A percentile compares a stretch with the other conserved stretches of the same genome.
Evolutionary conservation across 2,113 vertebrate species (phyloP).

Genomic region (Bettongia penicillata): DNA sequence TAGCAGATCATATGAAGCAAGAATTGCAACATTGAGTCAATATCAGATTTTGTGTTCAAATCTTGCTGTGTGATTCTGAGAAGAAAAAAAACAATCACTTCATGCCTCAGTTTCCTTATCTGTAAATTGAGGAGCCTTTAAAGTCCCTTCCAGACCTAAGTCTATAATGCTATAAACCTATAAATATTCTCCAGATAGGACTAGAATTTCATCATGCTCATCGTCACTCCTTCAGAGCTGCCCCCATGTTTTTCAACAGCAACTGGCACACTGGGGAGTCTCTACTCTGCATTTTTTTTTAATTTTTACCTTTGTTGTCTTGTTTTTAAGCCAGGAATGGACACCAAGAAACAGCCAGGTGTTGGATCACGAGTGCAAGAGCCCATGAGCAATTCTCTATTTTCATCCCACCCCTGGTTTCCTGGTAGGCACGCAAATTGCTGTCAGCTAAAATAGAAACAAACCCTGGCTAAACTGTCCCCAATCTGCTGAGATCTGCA

Average conservation of each 20-base stretch:
- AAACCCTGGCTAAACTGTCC: slow-evolving; percentile 47
- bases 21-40: background rate
- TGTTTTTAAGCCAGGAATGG: slow-evolving; percentile 33
- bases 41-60: background rate
- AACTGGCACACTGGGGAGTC: background rate
- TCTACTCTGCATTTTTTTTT: background rate
- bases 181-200: background rate
- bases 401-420: slow-evolving; percentile 74
- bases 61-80: background rate
- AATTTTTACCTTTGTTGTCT: background rate
- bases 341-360: background rate
- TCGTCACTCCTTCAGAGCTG: background rate
- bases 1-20: background rate
- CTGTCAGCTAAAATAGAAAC: slow-evolving; percentile 72
- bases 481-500: slow-evolving; percentile 54
- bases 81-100: background rate
- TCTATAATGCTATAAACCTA: background rate
- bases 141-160: background rate
- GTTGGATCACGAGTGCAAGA: background rate
- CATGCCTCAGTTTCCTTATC: background rate
- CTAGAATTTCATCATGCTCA: background rate
- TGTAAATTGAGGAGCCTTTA: background rate
- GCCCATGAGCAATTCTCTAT: slow-evolving; percentile 59
- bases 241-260: slow-evolving; percentile 12
- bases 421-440: slow-evolving; percentile 77